Evolutionary conservation across 2,797 vertebrate genomes (phyloP).

Genomic region (Orestias chungarensis): DNA sequence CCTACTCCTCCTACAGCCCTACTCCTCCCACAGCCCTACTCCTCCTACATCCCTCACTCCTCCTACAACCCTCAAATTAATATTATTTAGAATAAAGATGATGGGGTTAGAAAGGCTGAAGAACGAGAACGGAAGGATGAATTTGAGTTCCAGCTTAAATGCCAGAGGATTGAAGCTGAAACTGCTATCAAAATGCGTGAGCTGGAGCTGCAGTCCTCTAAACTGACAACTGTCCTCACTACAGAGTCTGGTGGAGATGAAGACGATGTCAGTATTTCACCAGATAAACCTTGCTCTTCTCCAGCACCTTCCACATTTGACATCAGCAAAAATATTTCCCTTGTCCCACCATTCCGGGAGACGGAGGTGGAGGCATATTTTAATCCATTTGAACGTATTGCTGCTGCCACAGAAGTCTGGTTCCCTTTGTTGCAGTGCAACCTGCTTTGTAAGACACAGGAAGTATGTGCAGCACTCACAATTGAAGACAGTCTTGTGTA

Average conservation of each 20-base stretch:
- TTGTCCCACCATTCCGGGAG: not conserved
- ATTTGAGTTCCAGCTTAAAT: not conserved
- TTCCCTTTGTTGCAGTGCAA: too few species aligned
- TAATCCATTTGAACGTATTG: not conserved
- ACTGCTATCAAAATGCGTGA: too few species aligned
- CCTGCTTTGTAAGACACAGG: too few species aligned
- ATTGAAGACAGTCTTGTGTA: too few species aligned
- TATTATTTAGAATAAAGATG: too few species aligned
- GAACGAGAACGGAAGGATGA: not conserved
- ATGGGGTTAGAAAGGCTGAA: too few species aligned
- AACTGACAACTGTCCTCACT: not conserved
- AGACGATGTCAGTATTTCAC: not conserved
- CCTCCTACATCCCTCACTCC: too few species aligned
- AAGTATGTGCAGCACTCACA: too few species aligned
- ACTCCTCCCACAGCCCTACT: too few species aligned
- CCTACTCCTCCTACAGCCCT: too few species aligned
- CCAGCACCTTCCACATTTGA: not conserved
- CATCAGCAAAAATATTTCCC: not conserved
- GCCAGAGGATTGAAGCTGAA: not conserved
- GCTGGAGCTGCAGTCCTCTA: not conserved
- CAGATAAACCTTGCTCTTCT: not conserved
- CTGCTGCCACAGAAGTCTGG: not conserved
- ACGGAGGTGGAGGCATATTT: not conserved
- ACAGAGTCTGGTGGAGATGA: not conserved
- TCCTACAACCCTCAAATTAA: too few species aligned